Percentiles rank a stretch among this genome's conserved stretches.
These are phyloP conservation scores for Caenorhabditis becei DNA, from an alignment of 2,888 invertebrate genomes.

Conservation along the genomic window DNA sequence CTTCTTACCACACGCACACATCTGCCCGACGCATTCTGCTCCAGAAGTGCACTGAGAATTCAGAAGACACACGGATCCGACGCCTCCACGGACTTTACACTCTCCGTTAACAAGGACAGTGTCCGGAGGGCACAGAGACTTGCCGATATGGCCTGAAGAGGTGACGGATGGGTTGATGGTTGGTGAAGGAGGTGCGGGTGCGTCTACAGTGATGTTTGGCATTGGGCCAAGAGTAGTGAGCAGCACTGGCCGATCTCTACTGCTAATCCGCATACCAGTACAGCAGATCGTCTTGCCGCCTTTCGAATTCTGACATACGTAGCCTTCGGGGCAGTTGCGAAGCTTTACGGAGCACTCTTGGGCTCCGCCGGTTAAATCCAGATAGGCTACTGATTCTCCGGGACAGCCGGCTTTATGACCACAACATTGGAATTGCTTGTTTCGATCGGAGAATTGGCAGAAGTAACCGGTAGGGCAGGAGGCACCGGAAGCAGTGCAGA, in stretches of 20 bases:
- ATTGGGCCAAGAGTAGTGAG: background rate
- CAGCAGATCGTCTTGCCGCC: slow-evolving; percentile 72
- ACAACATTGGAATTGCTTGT: slow-evolving; percentile 78
- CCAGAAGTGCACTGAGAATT: slow-evolving; percentile 72
- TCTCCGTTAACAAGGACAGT: slow-evolving; percentile 70
- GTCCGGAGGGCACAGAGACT: slow-evolving; percentile 69
- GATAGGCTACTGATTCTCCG: slow-evolving; percentile 72
- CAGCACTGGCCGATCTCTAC: slow-evolving; percentile 40
- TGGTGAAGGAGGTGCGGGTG: background rate
- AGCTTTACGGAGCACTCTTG: slow-evolving; percentile 69
- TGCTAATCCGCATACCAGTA: slow-evolving; percentile 59
- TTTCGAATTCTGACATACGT: slow-evolving; percentile 69
- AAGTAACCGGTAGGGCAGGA: slow-evolving; percentile 78
- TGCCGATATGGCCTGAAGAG: slow-evolving; percentile 24
- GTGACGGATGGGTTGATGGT: slow-evolving; percentile 36
- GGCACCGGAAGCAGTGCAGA: slow-evolving; percentile 68
- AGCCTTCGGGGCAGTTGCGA: slow-evolving; percentile 74
- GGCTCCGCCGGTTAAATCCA: slow-evolving; percentile 73
- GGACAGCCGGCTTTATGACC: slow-evolving; percentile 77
- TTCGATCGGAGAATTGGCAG: slow-evolving; percentile 79
- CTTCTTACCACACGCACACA: slow-evolving; percentile 69
- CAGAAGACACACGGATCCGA: slow-evolving; percentile 74
- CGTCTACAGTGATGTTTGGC: background rate
- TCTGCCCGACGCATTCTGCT: slow-evolving; percentile 68
- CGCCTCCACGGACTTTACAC: slow-evolving; percentile 71